Conservation (phyloP, 2,113 vertebrate genomes). For the Eretmochelys imbricata region DNA sequence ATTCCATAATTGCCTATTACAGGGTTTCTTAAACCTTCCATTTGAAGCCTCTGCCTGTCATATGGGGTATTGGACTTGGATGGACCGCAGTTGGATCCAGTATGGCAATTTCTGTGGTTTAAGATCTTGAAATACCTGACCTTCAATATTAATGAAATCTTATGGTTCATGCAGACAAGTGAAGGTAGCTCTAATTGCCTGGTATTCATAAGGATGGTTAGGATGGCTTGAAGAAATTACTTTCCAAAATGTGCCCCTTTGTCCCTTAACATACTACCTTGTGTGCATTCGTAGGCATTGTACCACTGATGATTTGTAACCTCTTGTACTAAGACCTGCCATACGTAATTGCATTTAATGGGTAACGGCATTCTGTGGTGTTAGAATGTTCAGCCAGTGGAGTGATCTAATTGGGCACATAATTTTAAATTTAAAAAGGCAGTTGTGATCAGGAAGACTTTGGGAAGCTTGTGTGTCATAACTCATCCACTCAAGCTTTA, state of each 20-base stretch:
- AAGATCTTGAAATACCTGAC: not conserved
- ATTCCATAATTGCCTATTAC: not conserved
- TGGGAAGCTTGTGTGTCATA: not conserved
- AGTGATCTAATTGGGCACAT: not conserved
- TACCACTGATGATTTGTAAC: not conserved
- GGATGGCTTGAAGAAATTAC: not conserved
- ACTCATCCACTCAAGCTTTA: not conserved
- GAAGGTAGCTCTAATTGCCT: not conserved
- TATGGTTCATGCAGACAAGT: not conserved
- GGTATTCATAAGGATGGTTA: not conserved
- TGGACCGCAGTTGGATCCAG: not conserved
- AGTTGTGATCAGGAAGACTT: not conserved
- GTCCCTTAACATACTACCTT: not conserved
- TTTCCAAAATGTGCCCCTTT: not conserved
- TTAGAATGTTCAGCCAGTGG: not conserved
- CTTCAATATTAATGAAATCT: not conserved
- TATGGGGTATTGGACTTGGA: not conserved
- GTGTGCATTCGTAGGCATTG: not conserved
- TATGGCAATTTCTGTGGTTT: not conserved
- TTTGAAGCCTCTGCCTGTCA: not conserved
- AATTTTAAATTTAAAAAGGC: not conserved
- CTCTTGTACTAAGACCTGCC: not conserved
- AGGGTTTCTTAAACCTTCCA: not conserved
- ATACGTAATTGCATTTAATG: not conserved
- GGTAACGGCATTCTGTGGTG: not conserved